These are phyloP conservation scores for Gyps fulvus DNA, from an alignment of 2,113 vertebrate species.

Conservation along the genomic window DNA sequence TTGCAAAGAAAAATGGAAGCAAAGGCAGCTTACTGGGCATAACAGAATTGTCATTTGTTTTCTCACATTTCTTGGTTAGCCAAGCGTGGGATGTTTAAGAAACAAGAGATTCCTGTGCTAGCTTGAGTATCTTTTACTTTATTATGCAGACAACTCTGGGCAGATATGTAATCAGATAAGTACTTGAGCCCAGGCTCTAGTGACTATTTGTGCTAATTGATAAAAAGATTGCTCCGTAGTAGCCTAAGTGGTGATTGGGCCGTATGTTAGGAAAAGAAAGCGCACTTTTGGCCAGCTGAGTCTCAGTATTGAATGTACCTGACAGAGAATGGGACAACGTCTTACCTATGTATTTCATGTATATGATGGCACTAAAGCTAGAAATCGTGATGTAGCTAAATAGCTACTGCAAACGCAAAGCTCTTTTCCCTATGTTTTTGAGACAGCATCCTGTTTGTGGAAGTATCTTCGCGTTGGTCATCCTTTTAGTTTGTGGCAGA, in stretches of 20 bases:
- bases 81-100: not conserved
- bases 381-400: not conserved
- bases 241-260: not conserved
- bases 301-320: not conserved
- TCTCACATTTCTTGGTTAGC: not conserved
- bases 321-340: not conserved
- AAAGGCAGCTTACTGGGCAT: not conserved
- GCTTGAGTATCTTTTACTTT: not conserved
- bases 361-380: not conserved
- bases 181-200: not conserved
- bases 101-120: not conserved
- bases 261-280: not conserved
- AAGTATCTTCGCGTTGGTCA: not conserved
- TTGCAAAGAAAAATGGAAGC: not conserved
- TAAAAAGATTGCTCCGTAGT: not conserved
- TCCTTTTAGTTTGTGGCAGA: not conserved
- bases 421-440: not conserved
- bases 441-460: not conserved
- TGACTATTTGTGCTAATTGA: not conserved
- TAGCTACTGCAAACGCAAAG: not conserved
- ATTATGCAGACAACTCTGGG: not conserved
- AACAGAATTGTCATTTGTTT: not conserved
- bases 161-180: not conserved
- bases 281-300: accelerated
- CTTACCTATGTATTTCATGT: not conserved